These are phyloP conservation scores for Epinephelus lanceolatus DNA, from an alignment of 2,113 vertebrate genomes.

Conservation along the genomic window DNA sequence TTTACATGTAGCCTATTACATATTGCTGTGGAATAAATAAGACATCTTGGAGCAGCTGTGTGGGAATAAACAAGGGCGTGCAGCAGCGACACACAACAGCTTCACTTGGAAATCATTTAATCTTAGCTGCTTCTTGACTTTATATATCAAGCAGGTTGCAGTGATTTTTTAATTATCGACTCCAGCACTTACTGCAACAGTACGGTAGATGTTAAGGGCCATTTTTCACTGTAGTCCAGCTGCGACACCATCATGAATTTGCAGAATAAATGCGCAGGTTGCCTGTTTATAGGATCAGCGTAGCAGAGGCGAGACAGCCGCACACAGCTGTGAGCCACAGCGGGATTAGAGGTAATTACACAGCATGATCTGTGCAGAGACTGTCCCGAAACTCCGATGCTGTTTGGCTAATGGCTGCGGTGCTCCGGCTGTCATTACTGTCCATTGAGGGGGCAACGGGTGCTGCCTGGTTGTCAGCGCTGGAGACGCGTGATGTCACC, in stretches of 20 bases:
- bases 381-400: background rate
- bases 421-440: constrained; percentile 16
- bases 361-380: constrained; percentile 8
- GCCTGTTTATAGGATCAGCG: background rate
- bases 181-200: constrained; percentile 39
- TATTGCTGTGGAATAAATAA: constrained; percentile 39
- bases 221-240: constrained; percentile 37
- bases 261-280: constrained; percentile 24
- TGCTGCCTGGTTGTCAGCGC: constrained; percentile 41
- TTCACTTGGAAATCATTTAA: background rate
- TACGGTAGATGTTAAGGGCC: constrained; percentile 21
- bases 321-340: constrained; percentile 45
- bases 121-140: background rate
- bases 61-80: constrained; percentile 1
- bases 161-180: constrained; percentile 7
- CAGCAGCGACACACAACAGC: background rate
- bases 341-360: constrained; percentile 37
- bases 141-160: background rate
- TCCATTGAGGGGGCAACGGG: constrained; percentile 21
- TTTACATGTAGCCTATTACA: background rate
- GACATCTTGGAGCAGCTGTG: background rate
- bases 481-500: constrained; percentile 73
- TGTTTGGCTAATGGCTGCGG: constrained; percentile 53
- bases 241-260: constrained; percentile 49
- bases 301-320: background rate